Evolutionary conservation across 1,140 invertebrate genomes (phyloP).

Genomic region (Pogonognathellus flavescens): DNA sequence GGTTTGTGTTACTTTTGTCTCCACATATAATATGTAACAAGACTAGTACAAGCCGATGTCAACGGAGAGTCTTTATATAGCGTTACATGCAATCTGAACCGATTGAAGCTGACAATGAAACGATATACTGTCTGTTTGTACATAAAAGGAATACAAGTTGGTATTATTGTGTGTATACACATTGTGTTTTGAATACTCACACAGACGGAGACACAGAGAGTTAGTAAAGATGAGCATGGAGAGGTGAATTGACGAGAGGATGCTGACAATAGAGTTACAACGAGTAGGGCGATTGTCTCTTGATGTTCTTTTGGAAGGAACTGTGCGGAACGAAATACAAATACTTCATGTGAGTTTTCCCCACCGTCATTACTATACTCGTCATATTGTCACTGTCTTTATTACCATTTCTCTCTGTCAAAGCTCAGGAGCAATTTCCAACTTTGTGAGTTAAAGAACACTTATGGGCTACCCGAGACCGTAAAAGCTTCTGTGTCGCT

Average conservation of each 20-base stretch:
- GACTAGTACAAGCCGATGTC: background rate
- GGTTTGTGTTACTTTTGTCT: background rate
- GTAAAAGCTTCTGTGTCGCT: background rate
- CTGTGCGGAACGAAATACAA: constrained; percentile 40
- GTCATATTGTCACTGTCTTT: constrained; percentile 47
- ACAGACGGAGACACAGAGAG: background rate
- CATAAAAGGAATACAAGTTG: background rate
- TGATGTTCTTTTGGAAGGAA: constrained; percentile 34
- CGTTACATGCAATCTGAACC: constrained; percentile 26
- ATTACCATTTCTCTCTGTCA: constrained; percentile 50
- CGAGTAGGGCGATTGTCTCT: constrained; percentile 32
- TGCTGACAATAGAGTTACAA: constrained; percentile 35
- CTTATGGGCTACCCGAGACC: background rate
- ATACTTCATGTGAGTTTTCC: constrained; percentile 17
- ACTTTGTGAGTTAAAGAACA: no score
- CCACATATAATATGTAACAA: background rate
- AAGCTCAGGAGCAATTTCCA: background rate
- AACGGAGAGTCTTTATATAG: background rate
- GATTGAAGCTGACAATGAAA: background rate
- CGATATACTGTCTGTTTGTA: background rate
- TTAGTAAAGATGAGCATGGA: background rate
- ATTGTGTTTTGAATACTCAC: background rate
- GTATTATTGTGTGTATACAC: background rate
- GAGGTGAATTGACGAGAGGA: constrained; percentile 15
- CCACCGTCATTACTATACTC: constrained; percentile 9